Evolutionary conservation across 2,888 invertebrate genomes (phyloP), one percentile per base, ranked within the genome.

Genomic region (Timandra comae): DNA sequence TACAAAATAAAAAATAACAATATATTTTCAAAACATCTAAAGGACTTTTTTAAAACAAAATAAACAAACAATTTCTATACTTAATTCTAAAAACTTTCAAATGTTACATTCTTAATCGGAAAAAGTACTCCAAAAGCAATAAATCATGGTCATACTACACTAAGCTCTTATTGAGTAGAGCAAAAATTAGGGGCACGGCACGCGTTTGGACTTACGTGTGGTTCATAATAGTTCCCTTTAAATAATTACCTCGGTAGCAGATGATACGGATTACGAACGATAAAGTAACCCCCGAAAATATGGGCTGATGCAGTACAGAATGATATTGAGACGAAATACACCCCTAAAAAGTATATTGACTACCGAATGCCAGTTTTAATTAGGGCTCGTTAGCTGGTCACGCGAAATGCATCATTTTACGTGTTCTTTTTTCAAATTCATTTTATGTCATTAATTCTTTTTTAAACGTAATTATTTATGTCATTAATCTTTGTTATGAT

Each of bases 191-290:
- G 74, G 66, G 56, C 49, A 50, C 31, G 72, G 57, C 84, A 81
- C 81, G 80, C 79, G 81, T 54, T 41, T 38, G 50, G 61, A 73
- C 73, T 82, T 82, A 81, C 59, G 55, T 57, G 63, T 57, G 63
- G 67, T 64, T 56, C 62, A 63, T 64, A 53, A 43, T 52, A 58
- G 63, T 65, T 69, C 76, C 82, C 79, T 78, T 74, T 75, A 80
- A 79, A 84, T 82, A 82, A 84, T 85, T 84, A 79, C 79, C 68
- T 61, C 63, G 64, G 82, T 63, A 81, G 79, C 84, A 84, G 82
- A 85, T 84, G 82, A 85, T 80, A 76, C 69, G 82, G 84, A 81
- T 85, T 85, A 85, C 45, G 47, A 59, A 56, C 60, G 60, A 21
- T 35, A 59, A 51, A 42, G 45, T 52, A 49, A 53, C 47, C 66